These are phyloP conservation scores for Hyperoplus immaculatus DNA, from an alignment of 2,797 vertebrate species.

Conservation along the genomic window DNA sequence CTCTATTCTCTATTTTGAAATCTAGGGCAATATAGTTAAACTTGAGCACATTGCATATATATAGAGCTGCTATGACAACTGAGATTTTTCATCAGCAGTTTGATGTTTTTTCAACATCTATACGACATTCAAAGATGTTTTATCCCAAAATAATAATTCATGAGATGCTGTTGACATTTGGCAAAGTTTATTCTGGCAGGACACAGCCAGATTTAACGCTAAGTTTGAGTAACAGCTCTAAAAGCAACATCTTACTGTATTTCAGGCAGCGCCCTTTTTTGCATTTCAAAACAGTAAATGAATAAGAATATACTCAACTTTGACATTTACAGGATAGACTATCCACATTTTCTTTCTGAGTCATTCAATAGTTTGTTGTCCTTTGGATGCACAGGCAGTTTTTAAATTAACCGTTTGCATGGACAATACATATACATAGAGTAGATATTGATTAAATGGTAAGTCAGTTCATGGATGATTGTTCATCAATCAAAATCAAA, in stretches of 20 bases:
- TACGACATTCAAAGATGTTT: not conserved
- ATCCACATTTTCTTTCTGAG: not conserved
- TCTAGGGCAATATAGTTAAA: not conserved
- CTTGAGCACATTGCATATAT: not conserved
- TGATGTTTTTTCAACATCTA: not conserved
- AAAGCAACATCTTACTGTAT: constrained; percentile 11
- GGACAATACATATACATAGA: constrained; percentile 24
- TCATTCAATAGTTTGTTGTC: not conserved
- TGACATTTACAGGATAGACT: constrained; percentile 22
- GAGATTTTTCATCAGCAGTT: not conserved
- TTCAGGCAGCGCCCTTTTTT: not conserved
- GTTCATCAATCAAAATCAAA: constrained; percentile 76
- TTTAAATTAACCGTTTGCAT: constrained; percentile 27
- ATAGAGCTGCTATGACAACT: not conserved
- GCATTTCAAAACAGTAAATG: constrained; percentile 24
- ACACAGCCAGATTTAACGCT: constrained; percentile 16
- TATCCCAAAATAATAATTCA: constrained; percentile 1
- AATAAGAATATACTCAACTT: constrained; percentile 13
- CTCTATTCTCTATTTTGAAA: not conserved
- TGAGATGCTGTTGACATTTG: constrained; percentile 16
- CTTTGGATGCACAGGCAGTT: constrained; percentile 1
- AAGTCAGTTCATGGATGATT: constrained; percentile 37
- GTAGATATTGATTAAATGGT: constrained; percentile 51
- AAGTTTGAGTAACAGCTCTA: not conserved
- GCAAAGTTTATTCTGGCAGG: not conserved